Evolutionary conservation across 2,888 invertebrate genomes (phyloP), one percentile per base, ranked within the genome.

Genomic region (Lasioglossum morio): DNA sequence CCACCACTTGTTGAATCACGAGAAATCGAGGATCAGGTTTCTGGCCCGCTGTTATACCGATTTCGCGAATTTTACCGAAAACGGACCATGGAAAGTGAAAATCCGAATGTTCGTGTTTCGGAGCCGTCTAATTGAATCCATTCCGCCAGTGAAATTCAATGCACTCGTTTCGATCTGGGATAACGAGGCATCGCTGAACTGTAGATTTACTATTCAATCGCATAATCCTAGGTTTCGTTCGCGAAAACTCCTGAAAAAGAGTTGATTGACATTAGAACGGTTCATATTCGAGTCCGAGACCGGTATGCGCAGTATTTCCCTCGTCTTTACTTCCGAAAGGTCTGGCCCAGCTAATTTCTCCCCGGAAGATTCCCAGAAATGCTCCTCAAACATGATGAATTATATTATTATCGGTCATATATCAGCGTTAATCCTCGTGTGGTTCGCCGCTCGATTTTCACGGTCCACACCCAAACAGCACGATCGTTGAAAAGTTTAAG

Each of bases 1-100:
- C 16, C 48, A n/a, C 79, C 66, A 81, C 82, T 81, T 70, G 83
- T 83, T 76, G 81, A 81, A 69, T 81, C 81, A 23, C 72, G 66
- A n/a, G 48, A n/a, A 74, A 37, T 34, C 34, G 30, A 14, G 19
- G 46, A 72, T 30, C 72, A 30, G 48, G 30, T 72, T 72, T 72
- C 30, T 19, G 72, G 46, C 43, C 72, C 27, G 43, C 10, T 12
- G 37, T 23, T 69, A 37, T 23, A 34, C 37, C 4, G 37, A 34
- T 69, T 69, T 69, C 69, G 37, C 23, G 23, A 69, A 69, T 37
- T 69, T 37, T 0, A 40, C 69, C 37, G 69, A 37, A 69, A 69
- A 69, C 10, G 69, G 34, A 10, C 37, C 23, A 34, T 0, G 69
- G 69, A 69, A 69, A 69, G 69, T 69, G 69, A 69, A 69, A 69